A percentile compares a stretch with the other conserved stretches of the same genome.
Conservation (phyloP, 2,888 invertebrate genomes). For the Tholera decimalis region DNA sequence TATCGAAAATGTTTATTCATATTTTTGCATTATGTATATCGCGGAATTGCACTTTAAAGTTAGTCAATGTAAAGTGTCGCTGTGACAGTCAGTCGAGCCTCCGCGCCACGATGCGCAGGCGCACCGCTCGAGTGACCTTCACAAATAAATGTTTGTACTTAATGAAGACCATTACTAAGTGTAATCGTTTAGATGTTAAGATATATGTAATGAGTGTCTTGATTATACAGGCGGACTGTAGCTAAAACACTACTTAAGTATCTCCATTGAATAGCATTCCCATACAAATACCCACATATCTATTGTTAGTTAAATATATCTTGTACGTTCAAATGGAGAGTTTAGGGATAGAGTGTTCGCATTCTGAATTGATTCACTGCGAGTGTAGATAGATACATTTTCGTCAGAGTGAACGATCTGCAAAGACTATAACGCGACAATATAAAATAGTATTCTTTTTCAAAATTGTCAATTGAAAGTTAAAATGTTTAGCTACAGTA, state of each 20-base stretch:
- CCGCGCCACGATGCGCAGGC: neutral
- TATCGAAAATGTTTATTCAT: conserved; percentile 69
- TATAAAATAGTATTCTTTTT: conserved; percentile 43
- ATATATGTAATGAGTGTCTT: conserved; percentile 79
- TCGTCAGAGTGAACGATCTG: conserved; percentile 56
- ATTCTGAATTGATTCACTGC: conserved; percentile 32
- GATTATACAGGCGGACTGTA: conserved; percentile 78
- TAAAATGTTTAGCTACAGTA: conserved; percentile 77
- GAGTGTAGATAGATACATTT: conserved; percentile 27
- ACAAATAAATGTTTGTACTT: conserved; percentile 71
- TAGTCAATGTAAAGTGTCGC: conserved; percentile 71
- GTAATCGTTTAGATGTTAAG: conserved; percentile 71
- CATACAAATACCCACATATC: conserved; percentile 58
- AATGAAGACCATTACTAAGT: conserved; percentile 53
- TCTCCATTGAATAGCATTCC: conserved; percentile 61
- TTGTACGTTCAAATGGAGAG: conserved; percentile 45
- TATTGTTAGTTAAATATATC: conserved; percentile 57
- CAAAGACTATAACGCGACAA: conserved; percentile 43
- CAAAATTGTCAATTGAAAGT: conserved; percentile 57
- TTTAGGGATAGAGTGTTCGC: conserved; percentile 25
- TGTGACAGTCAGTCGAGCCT: conserved; percentile 69
- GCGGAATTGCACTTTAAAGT: conserved; percentile 75
- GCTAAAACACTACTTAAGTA: conserved; percentile 67
- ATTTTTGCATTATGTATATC: conserved; percentile 74
- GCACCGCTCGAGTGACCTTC: conserved; percentile 59